These are phyloP conservation scores for Thelohanellus kitauei DNA, from an alignment of 30 jellyfish, hydroid and myxozoan species.

Conservation along the genomic window DNA sequence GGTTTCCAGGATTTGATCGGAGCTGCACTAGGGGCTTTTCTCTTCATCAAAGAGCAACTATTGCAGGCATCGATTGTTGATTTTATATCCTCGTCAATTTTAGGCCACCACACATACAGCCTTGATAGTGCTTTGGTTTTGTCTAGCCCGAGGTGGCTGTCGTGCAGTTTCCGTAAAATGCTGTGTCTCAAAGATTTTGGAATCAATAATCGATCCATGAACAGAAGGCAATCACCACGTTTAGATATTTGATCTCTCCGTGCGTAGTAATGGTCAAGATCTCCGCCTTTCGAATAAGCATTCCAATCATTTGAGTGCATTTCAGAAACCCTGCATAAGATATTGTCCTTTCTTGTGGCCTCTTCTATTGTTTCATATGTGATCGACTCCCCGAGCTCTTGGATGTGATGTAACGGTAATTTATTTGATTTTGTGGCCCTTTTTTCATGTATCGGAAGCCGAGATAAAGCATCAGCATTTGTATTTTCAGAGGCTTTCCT, in stretches of 20 bases:
- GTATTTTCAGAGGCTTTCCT: slow-evolving; percentile 7
- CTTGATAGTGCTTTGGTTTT: not conserved
- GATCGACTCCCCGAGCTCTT: slow-evolving; percentile 1
- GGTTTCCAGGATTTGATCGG: not conserved
- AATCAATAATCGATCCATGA: not conserved
- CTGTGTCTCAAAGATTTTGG: not conserved
- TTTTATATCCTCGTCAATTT: not conserved
- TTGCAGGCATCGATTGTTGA: not conserved
- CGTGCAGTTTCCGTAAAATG: not conserved
- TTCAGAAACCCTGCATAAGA: slow-evolving; percentile 2
- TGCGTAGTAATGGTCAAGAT: too few relatives aligned
- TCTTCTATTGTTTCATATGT: slow-evolving; percentile 1
- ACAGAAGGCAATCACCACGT: not conserved
- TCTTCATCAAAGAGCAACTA: not conserved
- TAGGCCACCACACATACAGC: not conserved
- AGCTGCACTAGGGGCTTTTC: not conserved
- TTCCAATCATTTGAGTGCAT: slow-evolving; percentile 5
- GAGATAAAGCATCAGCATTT: slow-evolving; percentile 5
- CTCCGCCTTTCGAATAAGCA: too few relatives aligned
- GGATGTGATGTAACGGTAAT: not conserved
- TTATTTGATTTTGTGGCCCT: not conserved
- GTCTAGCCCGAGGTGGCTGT: not conserved
- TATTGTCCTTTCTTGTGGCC: slow-evolving; percentile 7
- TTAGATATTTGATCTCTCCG: not conserved
- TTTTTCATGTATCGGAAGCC: slow-evolving; percentile 3